phyloP scores from a whole-genome alignment of 92 coral and sea anemone genomes.

The Siderastrea siderea region DNA sequence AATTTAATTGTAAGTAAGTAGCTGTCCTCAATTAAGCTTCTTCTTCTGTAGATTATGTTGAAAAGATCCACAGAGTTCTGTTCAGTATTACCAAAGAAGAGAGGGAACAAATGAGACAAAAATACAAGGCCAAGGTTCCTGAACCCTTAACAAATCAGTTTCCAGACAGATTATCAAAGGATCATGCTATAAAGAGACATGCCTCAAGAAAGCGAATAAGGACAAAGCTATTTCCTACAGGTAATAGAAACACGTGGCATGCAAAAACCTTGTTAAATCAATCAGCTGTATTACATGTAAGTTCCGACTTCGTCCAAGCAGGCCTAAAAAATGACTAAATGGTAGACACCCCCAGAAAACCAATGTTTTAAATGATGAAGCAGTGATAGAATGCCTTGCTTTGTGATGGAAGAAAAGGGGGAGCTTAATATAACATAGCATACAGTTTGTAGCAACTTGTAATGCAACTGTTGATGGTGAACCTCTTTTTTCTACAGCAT shows the following conservation, averaged over 20 bases:
- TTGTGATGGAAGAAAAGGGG: neutral
- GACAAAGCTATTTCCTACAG: conserved; percentile 51
- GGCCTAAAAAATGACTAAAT: too few species aligned
- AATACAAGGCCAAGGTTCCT: conserved; percentile 49
- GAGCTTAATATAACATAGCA: neutral
- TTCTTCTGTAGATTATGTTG: conserved; percentile 20
- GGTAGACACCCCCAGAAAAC: too few species aligned
- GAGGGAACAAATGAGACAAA: conserved; percentile 29
- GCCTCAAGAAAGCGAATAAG: conserved; percentile 5
- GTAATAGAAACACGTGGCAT: conserved; percentile 1
- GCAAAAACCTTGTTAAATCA: neutral
- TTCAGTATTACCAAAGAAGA: conserved; percentile 28
- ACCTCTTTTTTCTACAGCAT: conserved; percentile 30
- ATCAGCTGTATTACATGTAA: neutral
- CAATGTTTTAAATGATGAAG: too few species aligned
- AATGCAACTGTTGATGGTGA: neutral
- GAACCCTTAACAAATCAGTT: conserved; percentile 48
- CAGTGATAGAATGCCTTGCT: too few species aligned
- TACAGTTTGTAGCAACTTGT: neutral
- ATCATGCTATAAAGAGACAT: conserved; percentile 29
- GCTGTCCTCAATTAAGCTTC: neutral
- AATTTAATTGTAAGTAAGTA: too few species aligned
- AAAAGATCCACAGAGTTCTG: conserved; percentile 24
- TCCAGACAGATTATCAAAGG: conserved; percentile 32
- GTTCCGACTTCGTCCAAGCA: neutral